Conservation (phyloP, 37 sponge, comb jelly and placozoan species). For the Oscarella lobularis region DNA sequence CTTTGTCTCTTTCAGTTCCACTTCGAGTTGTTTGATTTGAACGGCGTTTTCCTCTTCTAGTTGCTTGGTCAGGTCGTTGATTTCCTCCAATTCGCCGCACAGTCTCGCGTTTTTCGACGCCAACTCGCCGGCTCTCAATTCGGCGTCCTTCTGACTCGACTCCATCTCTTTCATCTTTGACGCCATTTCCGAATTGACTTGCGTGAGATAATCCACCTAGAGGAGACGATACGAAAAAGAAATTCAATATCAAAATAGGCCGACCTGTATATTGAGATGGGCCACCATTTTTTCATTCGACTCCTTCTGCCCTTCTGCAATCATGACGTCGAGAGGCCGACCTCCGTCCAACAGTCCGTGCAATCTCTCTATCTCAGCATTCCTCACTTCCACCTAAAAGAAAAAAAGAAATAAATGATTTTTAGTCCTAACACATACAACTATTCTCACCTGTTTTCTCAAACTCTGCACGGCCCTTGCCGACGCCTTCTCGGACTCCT, state of each 20-base stretch:
- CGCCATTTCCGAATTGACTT: constrained; percentile 78
- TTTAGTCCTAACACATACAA: neutral
- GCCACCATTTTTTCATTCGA: constrained; percentile 78
- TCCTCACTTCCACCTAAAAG: constrained; percentile 43
- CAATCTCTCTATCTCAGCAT: constrained; percentile 89
- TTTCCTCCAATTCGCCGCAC: constrained; percentile 32
- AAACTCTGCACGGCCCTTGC: constrained; percentile 30
- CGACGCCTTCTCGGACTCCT: constrained; percentile 36
- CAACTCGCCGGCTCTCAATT: constrained; percentile 32
- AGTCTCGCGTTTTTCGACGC: constrained; percentile 54
- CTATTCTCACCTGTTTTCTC: constrained; percentile 66
- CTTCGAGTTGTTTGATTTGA: neutral
- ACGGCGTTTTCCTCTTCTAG: neutral
- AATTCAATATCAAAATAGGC: neutral
- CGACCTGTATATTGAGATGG: constrained; percentile 92
- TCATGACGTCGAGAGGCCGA: constrained; percentile 83
- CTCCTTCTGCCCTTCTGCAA: constrained; percentile 54
- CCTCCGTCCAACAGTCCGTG: constrained; percentile 70
- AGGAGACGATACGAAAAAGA: no score
- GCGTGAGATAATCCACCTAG: constrained; percentile 91
- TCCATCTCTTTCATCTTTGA: constrained; percentile 30
- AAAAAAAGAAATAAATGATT: neutral
- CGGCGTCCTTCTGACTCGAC: constrained; percentile 16
- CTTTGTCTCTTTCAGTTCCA: constrained; percentile 12
- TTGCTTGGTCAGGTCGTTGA: constrained; percentile 7